Percentiles rank a stretch among this genome's conserved stretches.
Evolutionary conservation across 1,140 invertebrate species (phyloP).

Genomic region (Pseudachorutes palmiensis): DNA sequence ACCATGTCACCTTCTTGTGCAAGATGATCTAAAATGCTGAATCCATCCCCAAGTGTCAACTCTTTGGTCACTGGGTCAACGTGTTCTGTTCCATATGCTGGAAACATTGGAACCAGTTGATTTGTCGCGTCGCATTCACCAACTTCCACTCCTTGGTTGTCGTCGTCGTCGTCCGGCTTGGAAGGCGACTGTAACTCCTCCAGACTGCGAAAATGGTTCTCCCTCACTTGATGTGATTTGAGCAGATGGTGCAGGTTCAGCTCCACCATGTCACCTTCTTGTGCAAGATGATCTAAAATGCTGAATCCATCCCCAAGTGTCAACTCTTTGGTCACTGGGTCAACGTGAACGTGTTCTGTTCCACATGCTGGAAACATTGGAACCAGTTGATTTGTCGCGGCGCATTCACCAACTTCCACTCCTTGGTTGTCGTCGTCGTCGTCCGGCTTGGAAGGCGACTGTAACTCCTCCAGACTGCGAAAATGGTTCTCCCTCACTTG

Average conservation of each 20-base stretch:
- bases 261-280: no score
- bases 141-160: not conserved
- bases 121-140: not conserved
- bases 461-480: not conserved
- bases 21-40: no score
- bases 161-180: not conserved
- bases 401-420: not conserved
- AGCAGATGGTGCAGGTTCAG: no score
- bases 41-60: not conserved
- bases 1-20: no score
- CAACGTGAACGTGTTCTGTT: not conserved
- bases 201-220: not conserved
- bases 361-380: not conserved
- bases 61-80: not conserved
- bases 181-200: not conserved
- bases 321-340: not conserved
- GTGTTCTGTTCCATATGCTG: not conserved
- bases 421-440: not conserved
- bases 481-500: conserved; percentile 1
- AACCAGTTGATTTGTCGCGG: not conserved
- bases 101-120: not conserved
- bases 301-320: no score
- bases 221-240: not conserved
- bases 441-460: not conserved
- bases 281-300: no score